A percentile compares a stretch with the other conserved stretches of the same genome.
Conservation (phyloP, 2,113 vertebrate species). For the Hyperopisus bebe region DNA sequence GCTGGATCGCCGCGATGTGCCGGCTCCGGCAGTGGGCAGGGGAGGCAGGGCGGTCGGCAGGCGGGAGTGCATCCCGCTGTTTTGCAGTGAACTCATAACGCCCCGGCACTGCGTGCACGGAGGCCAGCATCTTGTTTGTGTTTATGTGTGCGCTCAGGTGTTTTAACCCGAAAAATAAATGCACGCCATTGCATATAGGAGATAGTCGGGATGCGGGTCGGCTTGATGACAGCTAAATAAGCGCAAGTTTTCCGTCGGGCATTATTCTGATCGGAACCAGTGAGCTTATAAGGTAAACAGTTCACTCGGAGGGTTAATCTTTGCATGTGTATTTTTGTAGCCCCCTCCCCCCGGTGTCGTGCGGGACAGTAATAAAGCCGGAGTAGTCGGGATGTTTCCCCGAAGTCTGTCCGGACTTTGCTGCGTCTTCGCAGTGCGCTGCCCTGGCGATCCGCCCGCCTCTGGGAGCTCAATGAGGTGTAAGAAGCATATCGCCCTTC, state of each 20-base stretch:
- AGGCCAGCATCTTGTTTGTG: constrained; percentile 2
- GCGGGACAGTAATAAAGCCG: background rate
- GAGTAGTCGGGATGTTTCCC: background rate
- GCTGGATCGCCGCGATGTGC: constrained; percentile 5
- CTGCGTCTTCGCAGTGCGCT: background rate
- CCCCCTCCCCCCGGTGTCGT: background rate
- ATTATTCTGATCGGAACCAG: background rate
- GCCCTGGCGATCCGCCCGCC: background rate
- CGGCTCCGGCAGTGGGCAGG: background rate
- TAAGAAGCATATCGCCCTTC: constrained; percentile 15
- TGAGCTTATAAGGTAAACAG: background rate
- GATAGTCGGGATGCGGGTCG: background rate
- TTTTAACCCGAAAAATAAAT: background rate
- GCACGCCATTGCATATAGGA: background rate
- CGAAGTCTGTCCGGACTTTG: background rate
- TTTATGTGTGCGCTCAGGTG: background rate
- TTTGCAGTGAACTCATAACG: background rate
- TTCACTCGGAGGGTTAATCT: background rate
- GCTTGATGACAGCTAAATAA: background rate
- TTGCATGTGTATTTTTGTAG: background rate
- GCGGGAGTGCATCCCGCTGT: background rate
- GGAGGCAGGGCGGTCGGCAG: background rate
- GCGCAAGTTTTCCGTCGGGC: background rate
- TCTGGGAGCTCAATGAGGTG: constrained; percentile 13
- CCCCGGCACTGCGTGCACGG: background rate